phyloP scores from a whole-genome alignment of 2,113 vertebrate species.

The Caretta caretta region DNA sequence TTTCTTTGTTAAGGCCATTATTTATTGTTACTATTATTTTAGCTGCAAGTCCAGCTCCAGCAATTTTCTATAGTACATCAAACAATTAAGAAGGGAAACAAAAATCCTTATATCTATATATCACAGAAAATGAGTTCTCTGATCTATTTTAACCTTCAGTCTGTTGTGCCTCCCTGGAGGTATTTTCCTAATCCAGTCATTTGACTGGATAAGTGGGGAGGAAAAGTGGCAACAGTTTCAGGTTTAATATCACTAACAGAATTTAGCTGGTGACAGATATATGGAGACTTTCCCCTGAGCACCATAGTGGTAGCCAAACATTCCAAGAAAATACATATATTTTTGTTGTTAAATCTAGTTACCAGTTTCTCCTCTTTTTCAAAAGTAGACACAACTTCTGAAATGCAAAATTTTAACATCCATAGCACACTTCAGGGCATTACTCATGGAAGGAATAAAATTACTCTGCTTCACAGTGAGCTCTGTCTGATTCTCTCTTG shows the following conservation, averaged over 20 bases:
- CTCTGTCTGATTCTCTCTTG: background rate
- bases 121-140: background rate
- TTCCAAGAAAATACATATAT: background rate
- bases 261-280: background rate
- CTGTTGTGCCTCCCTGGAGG: background rate
- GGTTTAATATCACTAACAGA: conserved; percentile 11
- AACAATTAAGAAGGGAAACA: background rate
- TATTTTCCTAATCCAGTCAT: conserved; percentile 16
- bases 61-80: background rate
- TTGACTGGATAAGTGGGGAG: conserved; percentile 6
- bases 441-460: background rate
- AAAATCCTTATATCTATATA: background rate
- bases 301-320: background rate
- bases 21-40: background rate
- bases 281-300: background rate
- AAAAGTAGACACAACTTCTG: background rate
- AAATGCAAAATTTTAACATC: conserved; percentile 12
- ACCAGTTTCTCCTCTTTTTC: background rate
- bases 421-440: background rate
- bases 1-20: background rate
- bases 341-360: background rate
- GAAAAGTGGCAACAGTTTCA: conserved; percentile 25
- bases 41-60: background rate
- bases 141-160: background rate
- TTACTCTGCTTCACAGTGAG: background rate